Evolutionary conservation across 2,888 invertebrate species (phyloP), one percentile per base, ranked within the genome.

Genomic region (Coenonympha glycerion): DNA sequence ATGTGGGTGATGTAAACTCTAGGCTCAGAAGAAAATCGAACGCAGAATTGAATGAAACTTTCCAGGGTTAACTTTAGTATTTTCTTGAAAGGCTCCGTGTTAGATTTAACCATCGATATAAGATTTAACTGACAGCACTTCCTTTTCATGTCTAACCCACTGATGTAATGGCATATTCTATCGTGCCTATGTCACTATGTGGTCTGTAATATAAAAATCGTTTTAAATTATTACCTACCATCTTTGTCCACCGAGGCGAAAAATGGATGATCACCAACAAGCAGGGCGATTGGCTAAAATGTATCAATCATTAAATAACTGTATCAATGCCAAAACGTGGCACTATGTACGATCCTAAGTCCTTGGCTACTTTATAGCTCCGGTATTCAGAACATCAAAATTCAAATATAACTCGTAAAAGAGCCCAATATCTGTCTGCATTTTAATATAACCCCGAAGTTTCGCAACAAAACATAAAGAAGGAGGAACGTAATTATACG

Each of bases 401-500:
- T 39, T 39, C 26, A 26, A 16, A 16, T 40, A n/a, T 24, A 22
- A 26, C 40, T 40, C 26, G 26, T 40, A 40, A 40, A 26, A 40
- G 15, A 18, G 4, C 6, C 6, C 16, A 26, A 40, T 26, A 40
- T 26, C 40, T 15, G 26, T 40, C 26, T 40, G 3, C 16, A 26
- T 26, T 40, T 40, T 40, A 40, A 26, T 40, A 40, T 40, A 15
- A 26, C 26, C 40, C n/a, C 16, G 15, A 22, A 50, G 8, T 26
- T 37, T 37, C n/a, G 30, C 15, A n/a, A 37, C 30, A 26, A 41
- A 31, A 34, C 31, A 45, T 39, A 40, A 49, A 45, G 28, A 40
- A 44, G 33, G 33, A 44, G 47, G 53, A 59, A 52, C 36, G 37
- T 54, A 50, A 54, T 57, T 47, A 55, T 48, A 33, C 34, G 36